These are phyloP conservation scores for Trachemys scripta DNA, from an alignment of 2,113 vertebrate species.

Conservation along the genomic window DNA sequence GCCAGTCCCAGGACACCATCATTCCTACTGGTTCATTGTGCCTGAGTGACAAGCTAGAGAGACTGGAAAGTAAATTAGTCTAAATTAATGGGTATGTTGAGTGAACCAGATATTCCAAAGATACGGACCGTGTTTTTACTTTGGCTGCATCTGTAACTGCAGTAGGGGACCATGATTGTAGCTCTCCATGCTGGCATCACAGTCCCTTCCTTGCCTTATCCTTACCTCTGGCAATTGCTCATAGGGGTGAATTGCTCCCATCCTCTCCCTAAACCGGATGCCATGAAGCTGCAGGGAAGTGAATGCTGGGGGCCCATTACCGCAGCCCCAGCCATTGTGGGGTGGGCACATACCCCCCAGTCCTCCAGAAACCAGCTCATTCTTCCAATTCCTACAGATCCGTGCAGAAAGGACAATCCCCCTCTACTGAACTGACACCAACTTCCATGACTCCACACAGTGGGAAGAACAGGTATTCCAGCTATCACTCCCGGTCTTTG, in stretches of 20 bases:
- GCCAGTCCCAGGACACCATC: constrained; percentile 59
- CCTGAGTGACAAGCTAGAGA: constrained; percentile 69
- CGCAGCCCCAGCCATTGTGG: background rate
- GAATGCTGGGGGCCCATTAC: background rate
- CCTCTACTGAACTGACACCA: background rate
- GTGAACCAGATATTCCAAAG: constrained; percentile 35
- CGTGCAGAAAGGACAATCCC: background rate
- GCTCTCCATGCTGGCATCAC: background rate
- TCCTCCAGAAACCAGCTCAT: background rate
- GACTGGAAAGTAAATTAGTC: constrained; percentile 75
- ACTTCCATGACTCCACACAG: background rate
- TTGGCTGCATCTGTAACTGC: constrained; percentile 24
- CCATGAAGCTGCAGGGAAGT: too few species aligned
- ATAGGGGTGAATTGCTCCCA: background rate
- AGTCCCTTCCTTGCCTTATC: background rate
- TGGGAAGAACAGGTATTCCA: background rate
- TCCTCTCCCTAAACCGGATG: background rate
- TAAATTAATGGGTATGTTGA: constrained; percentile 70
- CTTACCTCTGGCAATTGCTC: background rate
- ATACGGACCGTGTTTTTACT: constrained; percentile 7
- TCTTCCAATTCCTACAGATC: background rate
- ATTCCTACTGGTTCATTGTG: constrained; percentile 58
- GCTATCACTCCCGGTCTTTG: background rate
- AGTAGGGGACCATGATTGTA: constrained; percentile 27
- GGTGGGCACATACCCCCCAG: background rate